Base-by-base conservation (phyloP, 92 coral and sea anemone species). In the Hydrozoanthus gracilis region DNA sequence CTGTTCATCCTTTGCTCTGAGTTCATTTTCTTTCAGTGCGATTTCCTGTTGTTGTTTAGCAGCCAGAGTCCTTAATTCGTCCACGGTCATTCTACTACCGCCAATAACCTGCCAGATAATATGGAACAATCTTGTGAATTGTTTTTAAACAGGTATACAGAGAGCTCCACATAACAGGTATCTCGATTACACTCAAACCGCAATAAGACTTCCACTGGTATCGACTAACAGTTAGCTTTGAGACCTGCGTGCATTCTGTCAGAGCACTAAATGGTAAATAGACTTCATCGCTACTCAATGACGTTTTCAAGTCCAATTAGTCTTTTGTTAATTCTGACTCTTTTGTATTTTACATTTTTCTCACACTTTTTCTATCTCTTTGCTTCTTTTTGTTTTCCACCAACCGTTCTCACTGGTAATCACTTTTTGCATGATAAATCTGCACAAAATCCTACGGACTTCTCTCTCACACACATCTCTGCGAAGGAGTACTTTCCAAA, bases 21-120 rank as follows among this genome's bases (percentile, higher is more conserved):
- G 92, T 73, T 93, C 98, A 56, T 82, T 90, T 82, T 97, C 98
- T 68, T 95, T 95, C 68, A 73, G 72, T 15, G 80, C 95, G 51
- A 97, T 95, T 82, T 97, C 95, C 52, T 91, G 97, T 67, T 97
- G 99, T 50, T 97, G 98, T 60, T 91, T 91, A 5, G 86, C 61
- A 27, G 94, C 94, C 54, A 92, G 48, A 70, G 88, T 87, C 39
- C 92, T 92, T 11, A 94, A 90, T 16, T 92, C 95, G 70, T 89
- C 88, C 17, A 94, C 65, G 3, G 98, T 88, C 54, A 87, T 50
- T 83, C 89, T 69, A 17, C 78, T 80, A 4, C 92, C 90, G 20
- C 94, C 86, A 44, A 77, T 83, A 71, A 88, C 74, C 95, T 92
- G 68, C 39, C 39, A 27, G 39, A 27, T 27, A 27, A 27, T 27